Percentiles rank a stretch among this genome's conserved stretches.
phyloP scores from a whole-genome alignment of 1,140 invertebrate species.

The Pissodes strobi region DNA sequence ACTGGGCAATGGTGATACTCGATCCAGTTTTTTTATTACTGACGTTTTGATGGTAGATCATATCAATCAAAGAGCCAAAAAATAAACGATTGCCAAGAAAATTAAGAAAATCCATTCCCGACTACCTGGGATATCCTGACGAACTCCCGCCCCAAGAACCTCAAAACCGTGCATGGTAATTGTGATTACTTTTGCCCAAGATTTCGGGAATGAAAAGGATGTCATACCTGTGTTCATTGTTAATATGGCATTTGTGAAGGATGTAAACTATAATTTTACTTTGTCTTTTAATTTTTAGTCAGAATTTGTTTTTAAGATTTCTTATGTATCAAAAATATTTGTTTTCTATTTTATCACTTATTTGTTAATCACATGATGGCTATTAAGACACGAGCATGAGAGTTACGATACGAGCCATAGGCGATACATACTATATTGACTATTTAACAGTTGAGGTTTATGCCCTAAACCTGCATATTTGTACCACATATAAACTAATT shows the following conservation, averaged over 20 bases:
- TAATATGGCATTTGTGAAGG: not conserved
- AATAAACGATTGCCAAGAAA: conserved; percentile 4
- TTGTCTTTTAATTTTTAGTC: too few species aligned
- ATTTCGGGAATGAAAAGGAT: not conserved
- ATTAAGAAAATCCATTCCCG: conserved; percentile 3
- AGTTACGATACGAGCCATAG: too few species aligned
- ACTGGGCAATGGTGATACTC: not conserved
- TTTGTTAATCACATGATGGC: too few species aligned
- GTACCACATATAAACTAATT: too few species aligned
- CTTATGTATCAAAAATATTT: too few species aligned
- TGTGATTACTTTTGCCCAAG: conserved; percentile 1
- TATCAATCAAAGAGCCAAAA: conserved; percentile 6
- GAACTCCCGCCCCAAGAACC: not conserved
- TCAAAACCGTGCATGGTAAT: not conserved
- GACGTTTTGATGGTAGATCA: conserved; percentile 6
- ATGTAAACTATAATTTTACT: not conserved
- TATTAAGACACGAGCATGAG: too few species aligned
- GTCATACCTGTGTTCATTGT: too few species aligned
- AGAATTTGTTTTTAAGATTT: too few species aligned
- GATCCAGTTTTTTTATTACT: conserved; percentile 5
- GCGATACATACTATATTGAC: too few species aligned
- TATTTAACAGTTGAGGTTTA: too few species aligned
- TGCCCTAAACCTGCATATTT: too few species aligned
- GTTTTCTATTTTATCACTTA: too few species aligned
- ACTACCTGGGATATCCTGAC: conserved; percentile 7